phyloP scores from a whole-genome alignment of 2,797 vertebrate species.

The Poecile montanus region DNA sequence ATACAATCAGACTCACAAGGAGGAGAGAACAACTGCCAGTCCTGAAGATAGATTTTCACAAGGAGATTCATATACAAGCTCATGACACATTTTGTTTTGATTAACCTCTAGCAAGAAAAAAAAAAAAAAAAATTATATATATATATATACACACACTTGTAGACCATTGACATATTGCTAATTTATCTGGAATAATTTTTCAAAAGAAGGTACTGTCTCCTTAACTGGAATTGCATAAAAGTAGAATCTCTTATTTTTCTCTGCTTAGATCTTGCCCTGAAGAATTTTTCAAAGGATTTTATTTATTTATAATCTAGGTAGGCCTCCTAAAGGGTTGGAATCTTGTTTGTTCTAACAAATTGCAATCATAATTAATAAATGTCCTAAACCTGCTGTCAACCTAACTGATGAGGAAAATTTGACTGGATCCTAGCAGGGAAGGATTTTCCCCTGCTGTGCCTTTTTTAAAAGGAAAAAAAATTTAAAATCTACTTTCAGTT shows the following conservation, averaged over 20 bases:
- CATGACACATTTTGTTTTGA: background rate
- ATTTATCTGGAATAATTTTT: background rate
- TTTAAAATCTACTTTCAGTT: background rate
- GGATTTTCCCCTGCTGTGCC: background rate
- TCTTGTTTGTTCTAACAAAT: conserved; percentile 14
- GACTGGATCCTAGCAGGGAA: background rate
- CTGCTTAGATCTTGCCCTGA: background rate
- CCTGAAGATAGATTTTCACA: background rate
- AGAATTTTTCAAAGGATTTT: background rate
- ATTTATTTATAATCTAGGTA: background rate
- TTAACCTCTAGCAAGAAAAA: background rate
- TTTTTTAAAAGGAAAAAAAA: background rate
- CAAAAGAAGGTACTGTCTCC: background rate
- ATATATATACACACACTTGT: background rate
- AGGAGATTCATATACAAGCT: background rate
- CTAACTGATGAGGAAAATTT: conserved; percentile 16
- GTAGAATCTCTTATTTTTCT: background rate
- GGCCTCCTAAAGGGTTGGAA: background rate
- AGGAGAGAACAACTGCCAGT: background rate
- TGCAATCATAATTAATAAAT: conserved; percentile 31
- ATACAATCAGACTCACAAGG: background rate
- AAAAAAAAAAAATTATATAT: background rate
- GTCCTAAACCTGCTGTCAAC: background rate
- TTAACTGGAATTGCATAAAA: background rate
- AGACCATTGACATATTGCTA: background rate